Conservation (phyloP, 1,140 invertebrate genomes). For the Homarus americanus region DNA sequence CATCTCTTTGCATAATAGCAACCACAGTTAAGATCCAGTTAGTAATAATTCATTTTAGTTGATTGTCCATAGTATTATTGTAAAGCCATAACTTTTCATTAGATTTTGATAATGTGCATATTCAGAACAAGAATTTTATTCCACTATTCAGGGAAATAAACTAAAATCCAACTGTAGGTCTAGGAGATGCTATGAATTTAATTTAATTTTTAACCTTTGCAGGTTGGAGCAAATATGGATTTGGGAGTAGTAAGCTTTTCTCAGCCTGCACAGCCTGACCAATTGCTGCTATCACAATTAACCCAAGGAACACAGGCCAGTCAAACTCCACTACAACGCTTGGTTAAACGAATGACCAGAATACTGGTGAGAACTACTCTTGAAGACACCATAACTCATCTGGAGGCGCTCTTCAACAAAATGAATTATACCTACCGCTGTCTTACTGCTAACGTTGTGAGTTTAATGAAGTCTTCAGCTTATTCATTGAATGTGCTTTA, state of each 20-base stretch:
- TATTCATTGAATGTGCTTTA: no score
- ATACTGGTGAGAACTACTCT: conserved; percentile 88
- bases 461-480: no score
- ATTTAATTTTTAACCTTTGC: conserved; percentile 2
- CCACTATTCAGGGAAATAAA: no score
- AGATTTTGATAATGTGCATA: no score
- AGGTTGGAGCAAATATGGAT: conserved; percentile 58
- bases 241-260: conserved; percentile 83
- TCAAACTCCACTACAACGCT: conserved; percentile 85
- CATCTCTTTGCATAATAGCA: no score
- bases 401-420: conserved; percentile 83
- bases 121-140: no score
- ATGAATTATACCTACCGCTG: conserved; percentile 82
- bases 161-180: no score
- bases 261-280: conserved; percentile 90
- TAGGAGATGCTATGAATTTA: no score
- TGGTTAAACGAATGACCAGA: conserved; percentile 94
- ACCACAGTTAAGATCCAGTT: no score
- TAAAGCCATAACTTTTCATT: no score
- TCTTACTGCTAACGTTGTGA: conserved; percentile 82
- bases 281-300: conserved; percentile 89
- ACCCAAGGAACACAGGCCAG: conserved; percentile 79
- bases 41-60: no score
- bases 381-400: conserved; percentile 83
- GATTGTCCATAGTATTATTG: no score